Conservation (phyloP, 2,888 invertebrate species). For the Drosophila testacea region DNA sequence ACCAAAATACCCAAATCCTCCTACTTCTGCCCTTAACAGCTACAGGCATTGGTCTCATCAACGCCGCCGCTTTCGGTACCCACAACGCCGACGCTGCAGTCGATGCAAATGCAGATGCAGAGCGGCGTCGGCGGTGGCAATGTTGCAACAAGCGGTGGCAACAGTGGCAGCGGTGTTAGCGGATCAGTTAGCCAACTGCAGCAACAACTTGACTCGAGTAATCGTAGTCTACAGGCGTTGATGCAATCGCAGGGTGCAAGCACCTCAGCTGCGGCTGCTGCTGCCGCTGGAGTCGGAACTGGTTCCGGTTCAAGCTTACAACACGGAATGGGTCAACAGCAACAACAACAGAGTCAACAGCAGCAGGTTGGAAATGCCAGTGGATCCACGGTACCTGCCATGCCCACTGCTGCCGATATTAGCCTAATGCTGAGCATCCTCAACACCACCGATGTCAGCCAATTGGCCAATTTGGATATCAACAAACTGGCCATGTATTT, state of each 20-base stretch:
- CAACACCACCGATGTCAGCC: constrained; percentile 86
- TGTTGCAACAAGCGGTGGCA: constrained; percentile 49
- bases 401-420: constrained; percentile 85
- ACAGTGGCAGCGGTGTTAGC: constrained; percentile 16
- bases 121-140: constrained; percentile 51
- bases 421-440: constrained; percentile 85
- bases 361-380: constrained; percentile 54
- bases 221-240: constrained; percentile 83
- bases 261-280: constrained; percentile 82
- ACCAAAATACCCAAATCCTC: constrained; percentile 38
- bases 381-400: constrained; percentile 79
- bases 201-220: constrained; percentile 74
- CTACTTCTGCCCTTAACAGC: constrained; percentile 72
- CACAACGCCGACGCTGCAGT: constrained; percentile 83
- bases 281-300: constrained; percentile 49
- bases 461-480: constrained; percentile 90
- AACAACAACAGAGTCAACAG: constrained; percentile 61
- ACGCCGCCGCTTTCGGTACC: constrained; percentile 84
- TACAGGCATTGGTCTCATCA: constrained; percentile 85
- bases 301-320: constrained; percentile 46
- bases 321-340: constrained; percentile 64
- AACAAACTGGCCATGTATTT: constrained; percentile 91
- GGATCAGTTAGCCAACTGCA: constrained; percentile 65
- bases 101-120: constrained; percentile 85
- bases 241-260: constrained; percentile 82